Evolutionary conservation across 2,113 vertebrate species (phyloP).

Genomic region (Boulengeromyrus knoepffleri): DNA sequence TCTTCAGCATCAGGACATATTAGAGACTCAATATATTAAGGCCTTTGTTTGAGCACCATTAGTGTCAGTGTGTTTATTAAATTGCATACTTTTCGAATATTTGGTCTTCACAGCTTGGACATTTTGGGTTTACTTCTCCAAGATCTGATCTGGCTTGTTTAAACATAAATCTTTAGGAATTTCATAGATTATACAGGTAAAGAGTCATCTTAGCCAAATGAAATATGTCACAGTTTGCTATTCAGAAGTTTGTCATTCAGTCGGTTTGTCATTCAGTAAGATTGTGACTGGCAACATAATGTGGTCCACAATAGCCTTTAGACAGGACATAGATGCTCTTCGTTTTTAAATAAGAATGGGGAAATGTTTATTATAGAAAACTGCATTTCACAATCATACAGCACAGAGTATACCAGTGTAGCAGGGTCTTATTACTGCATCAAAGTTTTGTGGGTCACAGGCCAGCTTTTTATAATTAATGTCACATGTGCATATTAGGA

Average conservation of each 20-base stretch:
- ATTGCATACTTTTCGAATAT: slow-evolving; percentile 29
- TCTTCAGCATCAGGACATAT: slow-evolving; percentile 11
- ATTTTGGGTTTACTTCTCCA: background rate
- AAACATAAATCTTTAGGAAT: background rate
- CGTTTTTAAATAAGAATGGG: background rate
- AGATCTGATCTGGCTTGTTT: background rate
- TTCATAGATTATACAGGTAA: background rate
- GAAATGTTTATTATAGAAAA: background rate
- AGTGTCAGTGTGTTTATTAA: slow-evolving; percentile 17
- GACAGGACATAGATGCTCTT: background rate
- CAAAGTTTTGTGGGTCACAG: background rate
- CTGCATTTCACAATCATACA: background rate
- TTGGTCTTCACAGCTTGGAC: slow-evolving; percentile 21
- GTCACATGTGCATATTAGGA: slow-evolving; percentile 6
- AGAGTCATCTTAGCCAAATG: background rate
- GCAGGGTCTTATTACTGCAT: background rate
- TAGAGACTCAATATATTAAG: slow-evolving; percentile 27
- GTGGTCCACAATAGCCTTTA: background rate
- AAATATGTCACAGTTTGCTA: background rate
- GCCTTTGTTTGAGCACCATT: slow-evolving; percentile 32
- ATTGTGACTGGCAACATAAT: background rate
- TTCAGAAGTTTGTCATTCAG: too few relatives aligned
- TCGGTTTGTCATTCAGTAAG: too few relatives aligned
- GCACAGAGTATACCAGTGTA: background rate
- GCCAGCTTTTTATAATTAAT: background rate